These are phyloP conservation scores for Agrilus planipennis DNA, from an alignment of 1,140 invertebrate species.

Conservation along the genomic window DNA sequence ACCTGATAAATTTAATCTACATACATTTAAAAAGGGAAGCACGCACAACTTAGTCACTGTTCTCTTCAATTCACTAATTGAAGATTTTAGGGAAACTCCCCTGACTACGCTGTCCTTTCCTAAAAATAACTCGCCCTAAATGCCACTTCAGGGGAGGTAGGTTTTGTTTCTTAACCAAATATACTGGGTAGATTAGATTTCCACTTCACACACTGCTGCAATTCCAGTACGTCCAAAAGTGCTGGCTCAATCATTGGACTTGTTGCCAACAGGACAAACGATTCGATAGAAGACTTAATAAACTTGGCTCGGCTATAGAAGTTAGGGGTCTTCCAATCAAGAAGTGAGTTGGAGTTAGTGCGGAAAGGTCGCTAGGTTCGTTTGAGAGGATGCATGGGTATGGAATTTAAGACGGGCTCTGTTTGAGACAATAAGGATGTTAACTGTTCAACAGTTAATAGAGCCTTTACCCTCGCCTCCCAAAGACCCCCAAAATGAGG, in stretches of 20 bases:
- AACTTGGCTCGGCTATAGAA: constrained; percentile 10
- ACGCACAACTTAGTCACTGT: too few relatives aligned
- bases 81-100: too few relatives aligned
- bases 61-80: too few relatives aligned
- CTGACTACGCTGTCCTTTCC: constrained; percentile 30
- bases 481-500: too few relatives aligned
- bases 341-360: constrained; percentile 19
- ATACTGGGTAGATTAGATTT: background rate
- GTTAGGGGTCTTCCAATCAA: constrained; percentile 13
- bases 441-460: too few relatives aligned
- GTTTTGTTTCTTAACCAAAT: constrained; percentile 25
- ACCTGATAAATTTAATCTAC: too few relatives aligned
- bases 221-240: constrained; percentile 28
- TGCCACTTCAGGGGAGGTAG: constrained; percentile 30
- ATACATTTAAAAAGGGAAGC: too few relatives aligned
- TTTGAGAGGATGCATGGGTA: constrained; percentile 12
- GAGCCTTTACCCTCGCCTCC: too few relatives aligned
- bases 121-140: constrained; percentile 28
- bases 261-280: constrained; percentile 17
- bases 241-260: constrained; percentile 11
- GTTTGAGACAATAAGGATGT: too few relatives aligned
- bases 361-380: constrained; percentile 13
- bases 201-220: constrained; percentile 25
- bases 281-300: constrained; percentile 12
- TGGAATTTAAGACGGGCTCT: constrained; percentile 15